Percentiles rank a stretch among this genome's conserved stretches.
Evolutionary conservation across 2,888 invertebrate genomes (phyloP).

Genomic region (Melinopterus prodromus): DNA sequence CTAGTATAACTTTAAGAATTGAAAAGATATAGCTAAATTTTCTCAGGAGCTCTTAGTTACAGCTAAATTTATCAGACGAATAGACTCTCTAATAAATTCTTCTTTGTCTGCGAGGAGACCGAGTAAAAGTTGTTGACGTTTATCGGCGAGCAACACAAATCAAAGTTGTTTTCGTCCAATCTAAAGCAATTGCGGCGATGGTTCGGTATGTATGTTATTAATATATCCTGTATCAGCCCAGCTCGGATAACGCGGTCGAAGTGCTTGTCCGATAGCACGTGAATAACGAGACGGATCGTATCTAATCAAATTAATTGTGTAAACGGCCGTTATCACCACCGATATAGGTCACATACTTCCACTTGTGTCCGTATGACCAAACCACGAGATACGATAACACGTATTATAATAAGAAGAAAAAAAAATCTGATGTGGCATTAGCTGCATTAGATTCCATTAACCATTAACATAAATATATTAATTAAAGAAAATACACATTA

Average conservation of each 20-base stretch:
- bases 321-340: neutral
- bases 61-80: too few relatives aligned
- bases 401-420: too few relatives aligned
- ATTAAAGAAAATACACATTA: too few relatives aligned
- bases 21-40: too few relatives aligned
- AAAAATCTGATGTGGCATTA: too few relatives aligned
- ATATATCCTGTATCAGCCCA: neutral
- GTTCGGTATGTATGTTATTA: neutral
- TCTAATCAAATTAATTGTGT: neutral
- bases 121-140: neutral
- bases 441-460: too few relatives aligned
- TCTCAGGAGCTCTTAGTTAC: too few relatives aligned
- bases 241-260: neutral
- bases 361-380: neutral
- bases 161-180: neutral
- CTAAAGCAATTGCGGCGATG: neutral
- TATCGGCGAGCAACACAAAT: neutral
- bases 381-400: too few relatives aligned
- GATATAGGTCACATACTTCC: neutral
- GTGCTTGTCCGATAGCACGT: neutral
- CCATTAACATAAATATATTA: too few relatives aligned
- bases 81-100: too few relatives aligned
- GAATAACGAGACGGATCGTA: neutral
- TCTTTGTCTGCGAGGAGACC: too few relatives aligned
- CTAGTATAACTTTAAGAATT: too few relatives aligned